Evolutionary conservation across 2,113 vertebrate species (phyloP).

Genomic region (Hyperopisus bebe): DNA sequence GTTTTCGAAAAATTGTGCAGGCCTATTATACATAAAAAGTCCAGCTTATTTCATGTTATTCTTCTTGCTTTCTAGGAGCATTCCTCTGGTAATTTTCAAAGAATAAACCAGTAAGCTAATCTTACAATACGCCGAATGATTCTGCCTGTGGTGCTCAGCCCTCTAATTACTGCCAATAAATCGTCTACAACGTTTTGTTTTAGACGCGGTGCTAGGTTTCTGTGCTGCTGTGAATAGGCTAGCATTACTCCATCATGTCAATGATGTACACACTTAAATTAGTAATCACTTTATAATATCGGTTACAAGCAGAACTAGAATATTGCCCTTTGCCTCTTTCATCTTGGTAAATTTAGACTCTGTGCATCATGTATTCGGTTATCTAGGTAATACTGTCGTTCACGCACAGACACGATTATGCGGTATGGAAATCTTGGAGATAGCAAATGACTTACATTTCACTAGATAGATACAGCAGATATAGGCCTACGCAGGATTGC

Average conservation of each 20-base stretch:
- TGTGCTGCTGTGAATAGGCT: neutral
- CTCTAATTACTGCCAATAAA: neutral
- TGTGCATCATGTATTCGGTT: neutral
- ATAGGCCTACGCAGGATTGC: neutral
- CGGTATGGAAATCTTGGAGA: neutral
- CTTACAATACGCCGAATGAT: neutral
- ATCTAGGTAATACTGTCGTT: neutral
- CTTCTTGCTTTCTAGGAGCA: neutral
- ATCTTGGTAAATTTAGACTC: neutral
- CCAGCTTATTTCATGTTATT: neutral
- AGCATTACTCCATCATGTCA: neutral
- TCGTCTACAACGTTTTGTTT: neutral
- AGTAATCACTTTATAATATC: neutral
- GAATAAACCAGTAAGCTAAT: neutral
- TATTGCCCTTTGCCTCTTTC: neutral
- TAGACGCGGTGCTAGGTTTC: neutral
- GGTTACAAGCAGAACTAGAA: neutral
- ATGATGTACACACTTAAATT: neutral
- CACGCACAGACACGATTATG: neutral
- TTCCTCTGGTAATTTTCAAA: neutral
- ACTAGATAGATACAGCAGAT: neutral
- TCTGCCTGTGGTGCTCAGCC: neutral
- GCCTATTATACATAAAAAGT: neutral
- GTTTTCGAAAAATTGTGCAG: neutral
- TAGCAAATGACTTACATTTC: neutral